Evolutionary conservation across 2,113 vertebrate genomes (phyloP).

Genomic region (Gnathonemus echidnorhynchus): DNA sequence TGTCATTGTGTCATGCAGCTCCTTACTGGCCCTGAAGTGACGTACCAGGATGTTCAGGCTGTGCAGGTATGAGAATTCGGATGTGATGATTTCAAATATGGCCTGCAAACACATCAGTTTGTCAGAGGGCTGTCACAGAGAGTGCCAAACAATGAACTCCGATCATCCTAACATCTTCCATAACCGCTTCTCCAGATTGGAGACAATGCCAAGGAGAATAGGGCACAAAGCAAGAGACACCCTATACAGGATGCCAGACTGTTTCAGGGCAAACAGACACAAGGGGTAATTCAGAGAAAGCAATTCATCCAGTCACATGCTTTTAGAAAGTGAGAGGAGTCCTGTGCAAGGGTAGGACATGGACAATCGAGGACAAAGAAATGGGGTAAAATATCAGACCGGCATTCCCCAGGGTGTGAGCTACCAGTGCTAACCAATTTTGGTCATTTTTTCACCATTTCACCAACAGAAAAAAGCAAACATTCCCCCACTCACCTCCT

Average conservation of each 20-base stretch:
- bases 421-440: not conserved
- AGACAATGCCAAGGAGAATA: not conserved
- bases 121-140: not conserved
- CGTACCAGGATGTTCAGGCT: constrained; percentile 77
- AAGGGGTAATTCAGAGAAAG: not conserved
- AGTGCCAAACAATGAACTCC: not conserved
- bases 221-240: not conserved
- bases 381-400: not conserved
- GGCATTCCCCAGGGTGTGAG: not conserved
- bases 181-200: not conserved
- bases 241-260: not conserved
- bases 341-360: not conserved
- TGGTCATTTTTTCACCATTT: not conserved
- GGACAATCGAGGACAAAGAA: not conserved
- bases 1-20: constrained; percentile 72
- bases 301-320: not conserved
- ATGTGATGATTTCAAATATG: constrained; percentile 95
- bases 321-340: not conserved
- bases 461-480: not conserved
- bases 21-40: constrained; percentile 67
- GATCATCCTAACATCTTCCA: not conserved
- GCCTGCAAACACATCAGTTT: constrained; percentile 56
- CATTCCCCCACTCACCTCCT: constrained; percentile 70
- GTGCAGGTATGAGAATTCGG: constrained; percentile 89
- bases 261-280: not conserved